phyloP scores from a whole-genome alignment of 2,888 invertebrate species.

The Clistopyga incitator region DNA sequence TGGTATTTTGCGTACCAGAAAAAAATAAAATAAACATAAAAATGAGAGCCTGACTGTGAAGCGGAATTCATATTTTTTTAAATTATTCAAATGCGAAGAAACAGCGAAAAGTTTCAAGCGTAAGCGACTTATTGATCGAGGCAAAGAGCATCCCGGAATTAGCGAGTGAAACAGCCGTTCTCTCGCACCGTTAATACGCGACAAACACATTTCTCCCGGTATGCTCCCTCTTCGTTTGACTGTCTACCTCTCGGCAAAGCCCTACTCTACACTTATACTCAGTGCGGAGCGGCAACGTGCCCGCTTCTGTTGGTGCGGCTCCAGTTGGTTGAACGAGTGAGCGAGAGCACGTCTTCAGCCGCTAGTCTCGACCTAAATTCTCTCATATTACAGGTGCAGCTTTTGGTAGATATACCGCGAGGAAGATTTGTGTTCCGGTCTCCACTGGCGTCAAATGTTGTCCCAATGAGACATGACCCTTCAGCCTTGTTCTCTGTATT shows the following conservation, averaged over 20 bases:
- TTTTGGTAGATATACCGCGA: neutral
- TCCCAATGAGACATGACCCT: neutral
- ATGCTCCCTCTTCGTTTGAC: neutral
- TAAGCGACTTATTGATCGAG: neutral
- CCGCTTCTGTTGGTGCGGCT: neutral
- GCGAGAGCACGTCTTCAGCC: neutral
- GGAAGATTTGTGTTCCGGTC: neutral
- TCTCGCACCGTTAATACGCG: conserved; percentile 1
- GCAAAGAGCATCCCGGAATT: conserved; percentile 11
- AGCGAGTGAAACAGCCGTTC: neutral
- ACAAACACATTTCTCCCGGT: neutral
- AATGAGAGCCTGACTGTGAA: too few relatives aligned
- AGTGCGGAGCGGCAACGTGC: neutral
- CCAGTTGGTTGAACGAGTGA: conserved; percentile 4
- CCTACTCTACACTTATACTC: too few relatives aligned
- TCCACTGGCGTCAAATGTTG: neutral
- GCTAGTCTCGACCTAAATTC: conserved; percentile 22
- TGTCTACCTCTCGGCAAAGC: conserved; percentile 3
- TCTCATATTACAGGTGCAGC: conserved; percentile 8
- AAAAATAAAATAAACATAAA: too few relatives aligned
- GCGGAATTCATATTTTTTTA: neutral
- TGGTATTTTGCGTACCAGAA: too few relatives aligned
- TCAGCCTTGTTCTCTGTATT: neutral
- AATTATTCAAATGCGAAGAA: neutral
- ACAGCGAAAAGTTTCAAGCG: neutral